Conservation (phyloP, 1,140 invertebrate genomes). For the Aphelinus atriplicis region DNA sequence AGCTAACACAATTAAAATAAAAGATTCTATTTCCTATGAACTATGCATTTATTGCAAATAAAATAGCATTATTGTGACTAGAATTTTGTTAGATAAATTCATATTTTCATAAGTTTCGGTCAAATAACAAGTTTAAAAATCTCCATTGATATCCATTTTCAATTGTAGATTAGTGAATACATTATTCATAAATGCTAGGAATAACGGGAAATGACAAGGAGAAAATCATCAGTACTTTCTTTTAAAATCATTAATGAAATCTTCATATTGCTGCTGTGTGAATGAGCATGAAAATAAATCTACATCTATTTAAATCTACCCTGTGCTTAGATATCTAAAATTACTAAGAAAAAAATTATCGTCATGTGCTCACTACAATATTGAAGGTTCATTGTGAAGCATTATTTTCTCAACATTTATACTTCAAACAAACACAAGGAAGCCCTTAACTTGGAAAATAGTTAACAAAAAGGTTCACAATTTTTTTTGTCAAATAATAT, state of each 20-base stretch:
- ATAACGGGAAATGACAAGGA: neutral
- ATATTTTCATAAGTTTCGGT: too few species aligned
- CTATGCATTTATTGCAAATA: too few species aligned
- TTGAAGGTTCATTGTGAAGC: neutral
- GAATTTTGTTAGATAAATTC: too few species aligned
- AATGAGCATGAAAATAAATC: neutral
- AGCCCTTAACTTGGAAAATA: slow-evolving; percentile 7
- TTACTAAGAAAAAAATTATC: slow-evolving; percentile 14
- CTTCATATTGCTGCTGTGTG: too few species aligned
- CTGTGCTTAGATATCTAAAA: neutral
- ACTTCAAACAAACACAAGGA: slow-evolving; percentile 17
- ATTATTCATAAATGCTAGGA: too few species aligned
- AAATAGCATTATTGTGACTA: too few species aligned
- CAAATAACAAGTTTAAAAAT: too few species aligned
- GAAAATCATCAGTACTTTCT: too few species aligned
- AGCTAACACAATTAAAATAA: neutral
- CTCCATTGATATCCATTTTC: too few species aligned
- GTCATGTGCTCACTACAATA: slow-evolving; percentile 25
- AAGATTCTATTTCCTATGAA: neutral
- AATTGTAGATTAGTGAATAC: too few species aligned
- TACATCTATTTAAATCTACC: neutral
- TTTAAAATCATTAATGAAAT: too few species aligned
- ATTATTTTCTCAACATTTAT: neutral
- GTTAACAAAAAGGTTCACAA: neutral
- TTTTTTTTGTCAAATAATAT: neutral